These are phyloP conservation scores for Channa argus DNA, from an alignment of 2,113 vertebrate genomes.

Conservation along the genomic window DNA sequence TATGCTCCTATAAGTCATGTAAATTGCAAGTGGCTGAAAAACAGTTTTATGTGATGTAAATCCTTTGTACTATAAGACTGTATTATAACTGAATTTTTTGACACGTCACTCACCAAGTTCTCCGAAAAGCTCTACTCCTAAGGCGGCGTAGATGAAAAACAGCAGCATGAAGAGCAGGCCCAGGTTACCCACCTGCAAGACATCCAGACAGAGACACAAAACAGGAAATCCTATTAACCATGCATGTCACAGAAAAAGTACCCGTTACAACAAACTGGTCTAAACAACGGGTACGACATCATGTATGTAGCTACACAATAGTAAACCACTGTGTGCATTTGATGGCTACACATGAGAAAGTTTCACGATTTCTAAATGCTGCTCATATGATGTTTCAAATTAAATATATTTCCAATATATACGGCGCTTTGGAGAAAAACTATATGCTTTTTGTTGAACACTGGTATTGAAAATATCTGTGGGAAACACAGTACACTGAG, in stretches of 20 bases:
- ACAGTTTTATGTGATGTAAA: not conserved
- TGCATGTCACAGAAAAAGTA: not conserved
- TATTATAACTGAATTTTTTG: not conserved
- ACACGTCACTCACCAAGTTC: conserved; percentile 89
- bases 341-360: no score
- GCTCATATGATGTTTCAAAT: no score
- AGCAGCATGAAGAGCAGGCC: conserved; percentile 99
- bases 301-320: no score
- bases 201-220: conserved; percentile 20
- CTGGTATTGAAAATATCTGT: not conserved
- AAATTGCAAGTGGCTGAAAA: not conserved
- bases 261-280: no score
- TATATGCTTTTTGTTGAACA: not conserved
- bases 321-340: no score
- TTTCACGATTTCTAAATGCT: no score
- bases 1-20: not conserved
- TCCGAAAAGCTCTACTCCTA: conserved; percentile 98
- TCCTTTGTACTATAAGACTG: not conserved
- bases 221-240: conserved; percentile 6
- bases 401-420: no score
- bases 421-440: no score
- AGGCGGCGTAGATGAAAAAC: conserved; percentile 98
- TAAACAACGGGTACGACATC: no score
- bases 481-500: not conserved
- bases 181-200: conserved; percentile 95